phyloP scores from a whole-genome alignment of 2,888 invertebrate genomes.

The Micropterix aruncella region DNA sequence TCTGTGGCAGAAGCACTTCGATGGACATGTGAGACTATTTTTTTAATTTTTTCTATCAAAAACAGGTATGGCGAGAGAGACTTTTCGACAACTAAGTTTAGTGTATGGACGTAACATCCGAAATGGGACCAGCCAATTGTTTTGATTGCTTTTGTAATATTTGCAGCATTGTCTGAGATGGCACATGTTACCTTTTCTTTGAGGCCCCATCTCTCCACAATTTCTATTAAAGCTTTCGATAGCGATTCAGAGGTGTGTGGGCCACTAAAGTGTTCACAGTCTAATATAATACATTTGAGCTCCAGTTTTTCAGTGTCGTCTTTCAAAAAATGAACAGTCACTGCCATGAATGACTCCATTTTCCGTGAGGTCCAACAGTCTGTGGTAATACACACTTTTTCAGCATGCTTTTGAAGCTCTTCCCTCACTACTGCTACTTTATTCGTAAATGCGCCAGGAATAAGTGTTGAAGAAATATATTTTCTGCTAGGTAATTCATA shows the following conservation, averaged over 20 bases:
- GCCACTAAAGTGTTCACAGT: constrained; percentile 2
- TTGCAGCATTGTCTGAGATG: constrained; percentile 6
- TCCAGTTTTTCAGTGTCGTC: constrained; percentile 1
- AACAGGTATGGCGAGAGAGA: constrained; percentile 6
- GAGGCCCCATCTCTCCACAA: constrained; percentile 2
- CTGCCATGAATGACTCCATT: constrained; percentile 15
- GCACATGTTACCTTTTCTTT: constrained; percentile 6
- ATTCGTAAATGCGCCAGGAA: constrained; percentile 15
- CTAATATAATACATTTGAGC: constrained; percentile 1
- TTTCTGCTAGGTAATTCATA: constrained; percentile 11
- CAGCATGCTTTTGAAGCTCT: constrained; percentile 8
- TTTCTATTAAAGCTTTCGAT: not conserved
- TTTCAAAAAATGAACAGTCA: constrained; percentile 5
- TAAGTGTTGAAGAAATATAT: constrained; percentile 12
- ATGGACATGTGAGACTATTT: constrained; percentile 14
- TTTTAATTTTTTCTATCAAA: constrained; percentile 10
- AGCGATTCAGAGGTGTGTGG: constrained; percentile 1
- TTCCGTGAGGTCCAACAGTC: constrained; percentile 17
- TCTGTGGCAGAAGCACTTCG: constrained; percentile 12
- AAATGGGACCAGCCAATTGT: constrained; percentile 12
- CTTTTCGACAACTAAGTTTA: constrained; percentile 11
- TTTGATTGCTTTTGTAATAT: constrained; percentile 10
- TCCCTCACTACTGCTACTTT: constrained; percentile 10
- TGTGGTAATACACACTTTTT: constrained; percentile 14
- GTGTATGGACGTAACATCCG: constrained; percentile 11